Evolutionary conservation across 1,140 invertebrate species (phyloP), one percentile per base, ranked within the genome.

Genomic region (Aleiodes sp.): DNA sequence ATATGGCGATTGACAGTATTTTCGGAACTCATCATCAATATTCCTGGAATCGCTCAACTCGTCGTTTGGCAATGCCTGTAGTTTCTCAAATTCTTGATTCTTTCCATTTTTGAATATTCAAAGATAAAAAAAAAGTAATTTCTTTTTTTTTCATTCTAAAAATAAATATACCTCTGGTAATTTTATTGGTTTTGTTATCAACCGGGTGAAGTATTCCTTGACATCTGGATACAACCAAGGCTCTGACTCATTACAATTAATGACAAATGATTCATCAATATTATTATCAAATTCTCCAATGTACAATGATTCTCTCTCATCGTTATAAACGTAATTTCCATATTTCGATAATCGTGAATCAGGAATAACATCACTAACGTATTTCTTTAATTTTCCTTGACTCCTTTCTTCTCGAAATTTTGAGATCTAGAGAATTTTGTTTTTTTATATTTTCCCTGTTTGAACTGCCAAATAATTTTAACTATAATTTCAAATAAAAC

Each of bases 161-260:
- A 4, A 8, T 26, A 14, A 37, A 8, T 29, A 35, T 37, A 62
- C 59, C 19, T 19, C 24, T 63, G 43, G 56, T 21, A 35, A 19
- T 33, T 39, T 67, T 12, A 57, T 60, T 21, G 61, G 12, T 66
- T 57, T n/a, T 8, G 66, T 72, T n/a, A 73, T 77, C 70, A 84
- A 65, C 73, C 76, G 76, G 70, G 72, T 65, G 75, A 85, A 81
- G 41, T 73, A 74, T 67, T 84, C 75, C 57, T 85, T 79, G 37
- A 86, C 83, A 69, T 83, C 79, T 29, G 76, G 70, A 7, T 82
- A 74, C 79, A 82, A 80, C 85, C 85, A 86, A 0, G 82, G 79
- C 52, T 84, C 80, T 33, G 66, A 10, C 33, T 66, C 29, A 21
- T 68, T 62, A 14, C 14, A 12, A 31, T 29, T 35, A 9, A 14